phyloP scores from a whole-genome alignment of 2,113 vertebrate species.

The Toxotes jaculatrix region DNA sequence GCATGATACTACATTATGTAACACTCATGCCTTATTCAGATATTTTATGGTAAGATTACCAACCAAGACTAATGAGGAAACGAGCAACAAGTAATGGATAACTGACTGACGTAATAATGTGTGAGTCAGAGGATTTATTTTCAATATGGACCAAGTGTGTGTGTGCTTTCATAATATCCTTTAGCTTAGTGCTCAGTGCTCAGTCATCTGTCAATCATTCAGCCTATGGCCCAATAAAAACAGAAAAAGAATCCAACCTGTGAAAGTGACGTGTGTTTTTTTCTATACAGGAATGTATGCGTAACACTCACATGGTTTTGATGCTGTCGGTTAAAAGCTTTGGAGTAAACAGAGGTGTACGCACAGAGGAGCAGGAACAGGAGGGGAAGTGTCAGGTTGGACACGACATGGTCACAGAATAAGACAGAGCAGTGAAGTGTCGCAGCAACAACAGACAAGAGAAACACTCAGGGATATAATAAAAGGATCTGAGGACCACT shows the following conservation, averaged over 20 bases:
- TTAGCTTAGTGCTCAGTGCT: too few species aligned
- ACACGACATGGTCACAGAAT: slow-evolving; percentile 6
- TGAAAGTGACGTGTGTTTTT: too few species aligned
- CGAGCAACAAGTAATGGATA: not conserved
- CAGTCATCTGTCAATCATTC: not conserved
- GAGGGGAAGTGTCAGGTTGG: slow-evolving; percentile 10
- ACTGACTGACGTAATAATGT: not conserved
- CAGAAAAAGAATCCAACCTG: not conserved
- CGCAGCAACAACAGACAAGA: slow-evolving; percentile 4
- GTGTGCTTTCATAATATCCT: not conserved
- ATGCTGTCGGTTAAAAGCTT: not conserved
- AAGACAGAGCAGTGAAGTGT: slow-evolving; percentile 33
- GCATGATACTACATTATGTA: too few species aligned
- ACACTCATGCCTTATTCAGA: too few species aligned
- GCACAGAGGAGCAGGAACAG: not conserved
- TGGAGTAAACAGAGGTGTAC: not conserved
- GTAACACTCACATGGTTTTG: not conserved
- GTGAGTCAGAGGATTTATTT: not conserved
- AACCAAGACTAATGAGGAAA: not conserved
- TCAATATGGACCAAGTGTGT: not conserved
- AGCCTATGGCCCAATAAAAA: not conserved
- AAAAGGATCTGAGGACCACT: slow-evolving; percentile 39
- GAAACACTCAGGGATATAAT: slow-evolving; percentile 18
- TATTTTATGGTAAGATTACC: not conserved
- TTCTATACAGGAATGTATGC: not conserved